Conservation (phyloP, 2,113 vertebrate genomes). For the Camelus dromedarius region DNA sequence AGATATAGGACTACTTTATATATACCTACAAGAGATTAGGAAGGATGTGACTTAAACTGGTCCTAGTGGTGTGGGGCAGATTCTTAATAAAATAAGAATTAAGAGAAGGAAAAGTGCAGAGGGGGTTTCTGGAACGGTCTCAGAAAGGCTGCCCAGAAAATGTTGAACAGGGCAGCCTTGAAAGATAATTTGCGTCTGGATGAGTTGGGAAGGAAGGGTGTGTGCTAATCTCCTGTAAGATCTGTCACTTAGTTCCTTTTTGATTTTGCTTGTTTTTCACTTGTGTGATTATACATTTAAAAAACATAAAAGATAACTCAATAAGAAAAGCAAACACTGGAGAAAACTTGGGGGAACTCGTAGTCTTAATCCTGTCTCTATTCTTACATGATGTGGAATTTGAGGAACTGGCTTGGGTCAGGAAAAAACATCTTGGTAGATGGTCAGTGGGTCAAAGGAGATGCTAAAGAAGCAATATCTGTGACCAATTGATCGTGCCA, state of each 20-base stretch:
- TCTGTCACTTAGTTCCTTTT: neutral
- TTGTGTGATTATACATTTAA: neutral
- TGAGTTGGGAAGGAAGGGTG: neutral
- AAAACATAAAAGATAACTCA: neutral
- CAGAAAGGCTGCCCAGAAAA: neutral
- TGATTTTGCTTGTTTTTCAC: neutral
- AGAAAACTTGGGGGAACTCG: neutral
- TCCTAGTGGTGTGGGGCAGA: neutral
- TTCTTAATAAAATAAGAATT: neutral
- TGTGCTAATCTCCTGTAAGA: neutral
- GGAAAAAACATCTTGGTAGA: neutral
- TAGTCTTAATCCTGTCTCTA: neutral
- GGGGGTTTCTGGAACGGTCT: neutral
- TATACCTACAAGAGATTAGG: neutral
- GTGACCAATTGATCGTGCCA: neutral
- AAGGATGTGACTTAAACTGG: neutral
- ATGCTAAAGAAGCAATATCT: neutral
- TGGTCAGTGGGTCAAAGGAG: neutral
- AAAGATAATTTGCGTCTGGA: neutral
- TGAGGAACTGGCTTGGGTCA: neutral
- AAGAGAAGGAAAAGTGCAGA: neutral
- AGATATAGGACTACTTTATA: neutral
- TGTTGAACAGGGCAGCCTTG: neutral
- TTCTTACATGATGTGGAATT: constrained; percentile 14
- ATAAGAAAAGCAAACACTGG: neutral